phyloP scores from a whole-genome alignment of 2,113 vertebrate genomes.

The Empidonax traillii region DNA sequence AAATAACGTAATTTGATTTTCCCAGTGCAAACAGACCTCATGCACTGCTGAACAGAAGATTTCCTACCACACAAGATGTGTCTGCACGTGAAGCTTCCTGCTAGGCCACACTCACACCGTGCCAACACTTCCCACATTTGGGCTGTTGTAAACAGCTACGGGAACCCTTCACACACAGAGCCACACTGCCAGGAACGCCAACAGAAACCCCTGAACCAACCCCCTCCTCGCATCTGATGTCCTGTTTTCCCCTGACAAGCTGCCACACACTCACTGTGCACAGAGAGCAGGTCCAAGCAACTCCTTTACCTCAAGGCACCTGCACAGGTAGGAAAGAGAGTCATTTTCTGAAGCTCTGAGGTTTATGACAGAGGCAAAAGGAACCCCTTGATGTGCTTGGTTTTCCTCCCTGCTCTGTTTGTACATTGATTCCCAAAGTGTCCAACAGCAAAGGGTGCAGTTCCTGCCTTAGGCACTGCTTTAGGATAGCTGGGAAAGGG shows the following conservation, averaged over 20 bases:
- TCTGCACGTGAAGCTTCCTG: no score
- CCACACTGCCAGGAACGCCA: accelerated
- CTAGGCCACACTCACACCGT: no score
- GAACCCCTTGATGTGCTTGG: not conserved
- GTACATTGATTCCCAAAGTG: not conserved
- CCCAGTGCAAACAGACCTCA: no score
- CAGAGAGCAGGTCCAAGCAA: not conserved
- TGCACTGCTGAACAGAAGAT: no score
- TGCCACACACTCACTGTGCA: not conserved
- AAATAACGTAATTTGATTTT: no score
- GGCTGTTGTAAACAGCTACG: no score
- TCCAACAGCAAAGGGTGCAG: not conserved
- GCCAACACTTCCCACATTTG: no score
- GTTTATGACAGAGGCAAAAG: not conserved
- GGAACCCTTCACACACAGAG: no score
- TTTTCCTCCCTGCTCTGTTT: not conserved
- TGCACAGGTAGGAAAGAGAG: not conserved
- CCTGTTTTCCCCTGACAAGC: not conserved
- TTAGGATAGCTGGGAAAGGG: not conserved
- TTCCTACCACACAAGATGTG: no score
- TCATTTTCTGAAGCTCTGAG: not conserved
- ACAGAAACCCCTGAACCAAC: not conserved
- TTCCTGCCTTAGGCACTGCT: not conserved
- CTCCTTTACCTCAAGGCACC: not conserved
- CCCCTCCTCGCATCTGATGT: not conserved